Evolutionary conservation across 2,888 invertebrate species (phyloP), one percentile per base, ranked within the genome.

Genomic region (Rhodophaea formosa): DNA sequence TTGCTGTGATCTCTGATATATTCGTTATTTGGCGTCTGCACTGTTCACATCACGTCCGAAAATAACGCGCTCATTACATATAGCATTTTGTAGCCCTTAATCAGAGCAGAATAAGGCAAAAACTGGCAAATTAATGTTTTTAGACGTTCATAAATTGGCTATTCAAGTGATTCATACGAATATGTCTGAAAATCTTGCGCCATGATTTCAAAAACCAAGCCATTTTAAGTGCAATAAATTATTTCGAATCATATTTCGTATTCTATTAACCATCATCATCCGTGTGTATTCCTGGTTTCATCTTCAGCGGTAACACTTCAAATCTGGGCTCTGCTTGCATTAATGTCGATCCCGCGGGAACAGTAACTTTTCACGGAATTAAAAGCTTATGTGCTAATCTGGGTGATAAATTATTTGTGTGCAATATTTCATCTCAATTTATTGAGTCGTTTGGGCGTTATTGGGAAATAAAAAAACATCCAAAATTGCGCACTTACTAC

Each of bases 61-160:
- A 73, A 77, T 78, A 77, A 80, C 79, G 73, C 75, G 73, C 52
- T 52, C 54, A 58, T 47, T 60, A n/a, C n/a, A n/a, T n/a, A 60
- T 63, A 58, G 59, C 58, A 17, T 14, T 30, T 49, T 14, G 14
- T 49, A 16, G 7, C 15, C 8, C 17, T 51, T 51, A 51, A 17
- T 12, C 3, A 7, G 7, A 35, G 12, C 6, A 35, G 7, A 51
- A 51, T 51, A 51, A 35, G 35, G 51, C 17, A 51, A 12, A 39
- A 51, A 16, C 3, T 39, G 7, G 17, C 23, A n/a, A 29, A 23
- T 23, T 14, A 7, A 49, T 5, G 30, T n/a, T 51, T 15, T 32
- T 51, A 7, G 51, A 6, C 35, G 32, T 51, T 10, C 35, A 39
- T 7, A 8, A 17, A 51, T 51, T 35, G 14, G 35, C 35, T 15